Conservation (phyloP, 2,113 vertebrate species). For the Lipophrys pholis region DNA sequence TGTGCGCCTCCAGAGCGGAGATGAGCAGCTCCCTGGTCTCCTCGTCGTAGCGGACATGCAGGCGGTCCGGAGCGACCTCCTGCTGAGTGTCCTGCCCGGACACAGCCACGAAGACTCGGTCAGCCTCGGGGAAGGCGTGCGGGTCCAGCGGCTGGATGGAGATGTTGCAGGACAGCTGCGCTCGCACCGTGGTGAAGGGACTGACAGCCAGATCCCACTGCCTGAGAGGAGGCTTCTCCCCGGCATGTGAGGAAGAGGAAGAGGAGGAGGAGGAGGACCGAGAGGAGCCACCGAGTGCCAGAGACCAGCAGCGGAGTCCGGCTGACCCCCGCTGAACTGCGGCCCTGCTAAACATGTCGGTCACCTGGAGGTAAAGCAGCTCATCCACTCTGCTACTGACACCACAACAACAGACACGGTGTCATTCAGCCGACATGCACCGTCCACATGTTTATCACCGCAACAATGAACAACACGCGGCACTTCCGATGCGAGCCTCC, state of each 20-base stretch:
- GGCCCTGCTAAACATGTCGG: slow-evolving; percentile 54
- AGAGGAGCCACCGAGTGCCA: neutral
- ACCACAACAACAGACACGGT: neutral
- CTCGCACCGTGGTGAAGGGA: slow-evolving; percentile 85
- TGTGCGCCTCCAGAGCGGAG: slow-evolving; percentile 70
- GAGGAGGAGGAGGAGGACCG: slow-evolving; percentile 45
- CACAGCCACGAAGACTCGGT: slow-evolving; percentile 84
- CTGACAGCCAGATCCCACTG: slow-evolving; percentile 85
- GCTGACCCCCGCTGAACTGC: slow-evolving; percentile 25
- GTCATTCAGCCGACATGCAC: neutral
- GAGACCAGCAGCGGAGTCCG: slow-evolving; percentile 27
- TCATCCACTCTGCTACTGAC: slow-evolving; percentile 1
- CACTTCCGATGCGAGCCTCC: slow-evolving; percentile 38
- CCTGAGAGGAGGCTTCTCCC: slow-evolving; percentile 56
- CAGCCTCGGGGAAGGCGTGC: slow-evolving; percentile 80
- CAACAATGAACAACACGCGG: rapidly evolving
- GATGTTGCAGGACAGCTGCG: slow-evolving; percentile 86
- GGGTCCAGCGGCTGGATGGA: slow-evolving; percentile 86
- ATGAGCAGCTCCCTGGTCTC: slow-evolving; percentile 82
- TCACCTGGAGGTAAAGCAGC: neutral
- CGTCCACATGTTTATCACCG: too few relatives aligned
- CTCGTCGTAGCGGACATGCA: slow-evolving; percentile 86
- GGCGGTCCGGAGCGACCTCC: slow-evolving; percentile 51
- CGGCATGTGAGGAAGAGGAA: neutral
- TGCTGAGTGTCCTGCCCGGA: slow-evolving; percentile 59